Conservation (phyloP, 1,140 invertebrate species). For the Chrysoperla carnea region DNA sequence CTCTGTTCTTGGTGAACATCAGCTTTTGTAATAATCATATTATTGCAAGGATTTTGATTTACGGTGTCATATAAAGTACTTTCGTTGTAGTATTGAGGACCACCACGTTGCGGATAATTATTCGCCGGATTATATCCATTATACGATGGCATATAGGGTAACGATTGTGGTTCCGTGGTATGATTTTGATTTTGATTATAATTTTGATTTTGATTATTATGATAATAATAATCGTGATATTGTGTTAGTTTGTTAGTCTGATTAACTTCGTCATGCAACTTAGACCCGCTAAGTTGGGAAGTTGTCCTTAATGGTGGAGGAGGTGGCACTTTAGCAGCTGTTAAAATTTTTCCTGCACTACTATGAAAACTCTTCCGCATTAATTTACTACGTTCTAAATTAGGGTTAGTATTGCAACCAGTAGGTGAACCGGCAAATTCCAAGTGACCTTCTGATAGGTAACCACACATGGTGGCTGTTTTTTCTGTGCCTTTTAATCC, state of each 20-base stretch:
- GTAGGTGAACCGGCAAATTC: slow-evolving; percentile 42
- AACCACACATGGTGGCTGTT: slow-evolving; percentile 47
- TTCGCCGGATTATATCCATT: slow-evolving; percentile 17
- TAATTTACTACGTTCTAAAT: slow-evolving; percentile 65
- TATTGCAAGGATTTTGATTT: slow-evolving; percentile 19
- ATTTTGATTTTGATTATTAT: slow-evolving; percentile 12
- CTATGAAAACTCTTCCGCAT: slow-evolving; percentile 82
- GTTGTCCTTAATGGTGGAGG: slow-evolving; percentile 72
- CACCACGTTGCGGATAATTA: not conserved
- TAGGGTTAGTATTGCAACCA: slow-evolving; percentile 47
- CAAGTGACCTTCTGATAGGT: slow-evolving; percentile 71
- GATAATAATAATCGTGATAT: slow-evolving; percentile 25
- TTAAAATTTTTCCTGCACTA: slow-evolving; percentile 58
- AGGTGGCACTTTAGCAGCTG: slow-evolving; percentile 67
- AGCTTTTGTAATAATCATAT: slow-evolving; percentile 54
- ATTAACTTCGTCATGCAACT: slow-evolving; percentile 39
- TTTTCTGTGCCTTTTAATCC: slow-evolving; percentile 41
- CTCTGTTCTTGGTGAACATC: slow-evolving; percentile 66
- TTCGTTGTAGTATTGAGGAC: slow-evolving; percentile 5
- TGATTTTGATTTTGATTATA: slow-evolving; percentile 20
- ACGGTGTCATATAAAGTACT: slow-evolving; percentile 9
- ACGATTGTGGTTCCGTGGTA: slow-evolving; percentile 39
- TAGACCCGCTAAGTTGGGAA: slow-evolving; percentile 59
- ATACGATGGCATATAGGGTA: slow-evolving; percentile 41
- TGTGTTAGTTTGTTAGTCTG: slow-evolving; percentile 31